Evolutionary conservation across 2,888 invertebrate species (phyloP), one percentile per base, ranked within the genome.

Genomic region (Drosophila subsilvestris): DNA sequence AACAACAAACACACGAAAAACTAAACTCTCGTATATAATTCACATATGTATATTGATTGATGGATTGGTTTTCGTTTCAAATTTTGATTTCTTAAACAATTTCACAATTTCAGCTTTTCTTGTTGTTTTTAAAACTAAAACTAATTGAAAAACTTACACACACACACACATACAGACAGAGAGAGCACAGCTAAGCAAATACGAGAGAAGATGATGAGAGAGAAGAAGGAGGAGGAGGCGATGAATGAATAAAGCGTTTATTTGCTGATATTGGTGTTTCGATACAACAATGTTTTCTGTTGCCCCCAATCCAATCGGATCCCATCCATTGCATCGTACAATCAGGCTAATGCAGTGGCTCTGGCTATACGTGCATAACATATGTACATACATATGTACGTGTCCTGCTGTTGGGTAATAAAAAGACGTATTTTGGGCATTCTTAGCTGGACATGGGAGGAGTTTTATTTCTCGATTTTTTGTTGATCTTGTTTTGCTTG

Each of bases 211-310:
- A 37, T 37, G 9, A 27, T 27, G 27, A 37, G 47, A 44, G 1
- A 70, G 47, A n/a, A n/a, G n/a, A n/a, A n/a, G n/a, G n/a, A n/a
- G n/a, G n/a, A 56, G 4, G 32, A 32, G 32, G 22, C 44, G 43
- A 74, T 76, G 76, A 71, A 69, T 71, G 74, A 81, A 85, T 85
- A 81, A 87, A 87, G 48, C 56, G 59, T 79, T 73, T 85, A 65
- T 73, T 81, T 87, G 88, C 79, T 78, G 79, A 85, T 75, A 71
- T 69, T 75, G 85, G 25, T 80, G 81, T 80, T 86, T 80, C 75
- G 49, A 44, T 68, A 63, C n/a, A 63, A 58, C 14, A 29, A 53
- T 20, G 6, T 17, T 49, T 29, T 49, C 25, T 7, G 14, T 6
- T 5, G 42, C 44, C 60, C 49, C 78, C 61, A 65, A 65, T n/a